A percentile compares a stretch with the other conserved stretches of the same genome.
These are phyloP conservation scores for Amblyteles armatorius DNA, from an alignment of 2,888 invertebrate species.

Conservation along the genomic window DNA sequence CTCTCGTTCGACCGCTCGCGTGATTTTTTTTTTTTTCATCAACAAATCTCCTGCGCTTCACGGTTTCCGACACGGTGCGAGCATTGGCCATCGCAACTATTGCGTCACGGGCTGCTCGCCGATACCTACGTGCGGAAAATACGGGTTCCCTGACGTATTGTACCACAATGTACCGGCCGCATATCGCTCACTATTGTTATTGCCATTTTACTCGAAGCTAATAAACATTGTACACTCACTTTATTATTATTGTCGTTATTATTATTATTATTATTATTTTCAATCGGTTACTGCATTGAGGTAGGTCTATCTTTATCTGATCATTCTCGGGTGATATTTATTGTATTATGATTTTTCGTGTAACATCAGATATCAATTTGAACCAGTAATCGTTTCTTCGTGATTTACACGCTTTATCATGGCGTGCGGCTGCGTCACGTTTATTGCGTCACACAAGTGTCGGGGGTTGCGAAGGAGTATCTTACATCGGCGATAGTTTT, in stretches of 20 bases:
- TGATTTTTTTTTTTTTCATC: constrained; percentile 20
- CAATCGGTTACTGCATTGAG: constrained; percentile 13
- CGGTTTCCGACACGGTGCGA: constrained; percentile 43
- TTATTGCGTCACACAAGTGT: constrained; percentile 35
- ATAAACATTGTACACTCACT: constrained; percentile 52
- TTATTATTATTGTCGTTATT: background rate
- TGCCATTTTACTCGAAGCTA: constrained; percentile 48
- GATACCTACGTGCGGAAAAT: no score
- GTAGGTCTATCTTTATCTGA: background rate
- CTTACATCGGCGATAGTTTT: background rate
- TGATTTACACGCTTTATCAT: constrained; percentile 38
- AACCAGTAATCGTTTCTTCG: constrained; percentile 16
- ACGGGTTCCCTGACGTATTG: no score
- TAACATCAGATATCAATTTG: constrained; percentile 52
- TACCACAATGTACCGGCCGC: background rate
- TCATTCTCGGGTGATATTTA: constrained; percentile 11
- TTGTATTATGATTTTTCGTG: constrained; percentile 9
- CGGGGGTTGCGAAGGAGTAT: background rate
- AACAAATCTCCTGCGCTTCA: constrained; percentile 51
- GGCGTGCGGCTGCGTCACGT: constrained; percentile 41
- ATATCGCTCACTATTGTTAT: constrained; percentile 54
- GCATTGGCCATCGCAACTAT: constrained; percentile 56
- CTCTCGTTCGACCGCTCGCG: constrained; percentile 22
- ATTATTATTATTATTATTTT: background rate
- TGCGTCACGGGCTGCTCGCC: constrained; percentile 47